Conservation (phyloP, 2,113 vertebrate genomes). For the Eulacestoma nigropectus region DNA sequence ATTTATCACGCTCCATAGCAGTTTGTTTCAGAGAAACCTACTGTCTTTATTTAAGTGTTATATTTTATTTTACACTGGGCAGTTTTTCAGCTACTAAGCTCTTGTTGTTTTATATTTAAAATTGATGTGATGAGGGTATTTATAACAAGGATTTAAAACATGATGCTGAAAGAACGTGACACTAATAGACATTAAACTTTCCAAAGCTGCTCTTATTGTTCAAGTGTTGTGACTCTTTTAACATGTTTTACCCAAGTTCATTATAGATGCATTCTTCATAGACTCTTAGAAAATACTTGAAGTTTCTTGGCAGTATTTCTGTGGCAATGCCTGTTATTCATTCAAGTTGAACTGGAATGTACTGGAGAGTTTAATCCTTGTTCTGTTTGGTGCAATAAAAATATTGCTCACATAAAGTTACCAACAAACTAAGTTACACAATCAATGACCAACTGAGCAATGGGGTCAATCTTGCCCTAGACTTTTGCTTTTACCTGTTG, state of each 20-base stretch:
- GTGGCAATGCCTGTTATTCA: neutral
- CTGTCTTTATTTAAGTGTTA: neutral
- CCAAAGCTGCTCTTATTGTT: neutral
- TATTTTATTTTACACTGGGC: neutral
- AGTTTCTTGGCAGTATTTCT: neutral
- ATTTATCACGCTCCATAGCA: neutral
- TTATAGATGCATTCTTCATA: neutral
- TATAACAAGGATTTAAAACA: neutral
- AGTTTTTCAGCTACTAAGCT: neutral
- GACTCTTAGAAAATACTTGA: neutral
- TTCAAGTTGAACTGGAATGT: neutral
- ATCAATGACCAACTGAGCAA: neutral
- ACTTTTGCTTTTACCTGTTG: neutral
- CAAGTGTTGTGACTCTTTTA: neutral
- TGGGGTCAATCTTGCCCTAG: neutral
- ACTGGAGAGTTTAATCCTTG: neutral
- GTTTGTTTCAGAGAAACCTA: neutral
- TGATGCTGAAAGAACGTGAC: neutral
- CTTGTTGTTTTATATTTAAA: neutral
- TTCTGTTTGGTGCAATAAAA: neutral
- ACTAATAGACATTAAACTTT: neutral
- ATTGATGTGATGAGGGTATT: neutral
- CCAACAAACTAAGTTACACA: neutral
- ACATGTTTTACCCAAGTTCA: neutral
- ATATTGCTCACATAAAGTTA: neutral